A percentile compares a stretch with the other conserved stretches of the same genome.
Conservation (phyloP, 2,888 invertebrate genomes). For the Eristalinus sepulchralis region DNA sequence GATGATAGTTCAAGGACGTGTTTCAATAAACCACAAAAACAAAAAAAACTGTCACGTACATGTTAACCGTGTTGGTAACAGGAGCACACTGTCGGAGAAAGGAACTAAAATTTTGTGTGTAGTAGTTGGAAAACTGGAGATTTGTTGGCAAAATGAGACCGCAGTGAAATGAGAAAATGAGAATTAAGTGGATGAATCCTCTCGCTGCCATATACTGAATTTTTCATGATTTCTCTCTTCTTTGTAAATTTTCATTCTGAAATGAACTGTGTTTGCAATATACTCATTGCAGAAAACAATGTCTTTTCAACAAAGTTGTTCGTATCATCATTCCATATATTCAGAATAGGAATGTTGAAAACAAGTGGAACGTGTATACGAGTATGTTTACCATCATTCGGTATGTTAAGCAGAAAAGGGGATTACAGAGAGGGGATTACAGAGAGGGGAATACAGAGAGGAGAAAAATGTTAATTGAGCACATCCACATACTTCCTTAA, state of each 20-base stretch:
- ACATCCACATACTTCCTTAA: background rate
- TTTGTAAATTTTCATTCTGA: background rate
- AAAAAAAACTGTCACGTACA: conserved; percentile 30
- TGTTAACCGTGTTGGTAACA: conserved; percentile 39
- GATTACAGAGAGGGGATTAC: background rate
- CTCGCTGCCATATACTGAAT: background rate
- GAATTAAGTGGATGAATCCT: background rate
- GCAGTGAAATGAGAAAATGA: background rate
- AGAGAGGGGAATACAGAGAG: background rate
- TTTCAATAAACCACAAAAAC: conserved; percentile 28
- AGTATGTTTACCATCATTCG: background rate
- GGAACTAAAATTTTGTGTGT: conserved; percentile 26
- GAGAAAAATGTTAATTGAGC: background rate
- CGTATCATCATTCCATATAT: background rate
- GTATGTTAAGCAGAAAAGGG: background rate
- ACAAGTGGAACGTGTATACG: background rate
- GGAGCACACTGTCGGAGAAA: conserved; percentile 30
- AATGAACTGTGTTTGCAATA: background rate
- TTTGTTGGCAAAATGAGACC: background rate
- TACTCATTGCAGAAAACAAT: background rate
- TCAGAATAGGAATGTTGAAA: background rate
- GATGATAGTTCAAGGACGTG: conserved; percentile 49
- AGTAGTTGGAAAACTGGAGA: conserved; percentile 15
- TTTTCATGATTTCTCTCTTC: background rate
- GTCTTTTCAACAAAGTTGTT: background rate